A percentile compares a stretch with the other conserved stretches of the same genome.
These are phyloP conservation scores for Stenodema calcarata DNA, from an alignment of 2,888 invertebrate genomes.

Conservation along the genomic window DNA sequence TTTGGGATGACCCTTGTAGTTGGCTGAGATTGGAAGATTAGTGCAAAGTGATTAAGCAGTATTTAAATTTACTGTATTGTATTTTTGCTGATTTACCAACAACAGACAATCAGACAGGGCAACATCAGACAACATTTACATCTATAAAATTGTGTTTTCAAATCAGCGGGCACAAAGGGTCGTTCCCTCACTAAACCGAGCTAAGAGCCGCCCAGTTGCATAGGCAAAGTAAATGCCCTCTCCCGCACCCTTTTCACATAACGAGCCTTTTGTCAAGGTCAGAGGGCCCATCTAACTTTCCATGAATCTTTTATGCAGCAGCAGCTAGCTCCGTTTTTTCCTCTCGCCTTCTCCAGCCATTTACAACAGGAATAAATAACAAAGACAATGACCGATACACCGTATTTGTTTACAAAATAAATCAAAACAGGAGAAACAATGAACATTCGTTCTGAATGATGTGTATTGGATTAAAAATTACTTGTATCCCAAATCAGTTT, in stretches of 20 bases:
- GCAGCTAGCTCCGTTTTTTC: too few species aligned
- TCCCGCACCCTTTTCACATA: not conserved
- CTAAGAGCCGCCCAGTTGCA: not conserved
- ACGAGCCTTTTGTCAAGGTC: slow-evolving; percentile 22
- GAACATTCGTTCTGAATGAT: not conserved
- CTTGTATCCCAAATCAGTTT: too few species aligned
- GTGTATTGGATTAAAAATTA: too few species aligned
- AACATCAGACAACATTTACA: too few species aligned
- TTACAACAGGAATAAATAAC: slow-evolving; percentile 6
- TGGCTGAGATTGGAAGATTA: too few species aligned
- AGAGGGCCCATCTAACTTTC: slow-evolving; percentile 3
- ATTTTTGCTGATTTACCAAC: too few species aligned
- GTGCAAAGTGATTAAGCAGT: too few species aligned
- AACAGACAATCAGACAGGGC: too few species aligned
- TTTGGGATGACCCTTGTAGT: too few species aligned
- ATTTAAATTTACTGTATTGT: too few species aligned
- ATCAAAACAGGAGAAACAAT: not conserved
- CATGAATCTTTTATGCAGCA: slow-evolving; percentile 19
- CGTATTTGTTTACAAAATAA: not conserved
- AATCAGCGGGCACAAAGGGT: not conserved
- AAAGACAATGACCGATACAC: not conserved
- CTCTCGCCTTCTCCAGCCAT: too few species aligned
- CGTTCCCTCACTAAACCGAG: not conserved
- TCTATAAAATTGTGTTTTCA: not conserved
- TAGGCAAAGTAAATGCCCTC: not conserved